These are phyloP conservation scores for Alcedo atthis DNA, from an alignment of 2,797 vertebrate genomes.

Conservation along the genomic window DNA sequence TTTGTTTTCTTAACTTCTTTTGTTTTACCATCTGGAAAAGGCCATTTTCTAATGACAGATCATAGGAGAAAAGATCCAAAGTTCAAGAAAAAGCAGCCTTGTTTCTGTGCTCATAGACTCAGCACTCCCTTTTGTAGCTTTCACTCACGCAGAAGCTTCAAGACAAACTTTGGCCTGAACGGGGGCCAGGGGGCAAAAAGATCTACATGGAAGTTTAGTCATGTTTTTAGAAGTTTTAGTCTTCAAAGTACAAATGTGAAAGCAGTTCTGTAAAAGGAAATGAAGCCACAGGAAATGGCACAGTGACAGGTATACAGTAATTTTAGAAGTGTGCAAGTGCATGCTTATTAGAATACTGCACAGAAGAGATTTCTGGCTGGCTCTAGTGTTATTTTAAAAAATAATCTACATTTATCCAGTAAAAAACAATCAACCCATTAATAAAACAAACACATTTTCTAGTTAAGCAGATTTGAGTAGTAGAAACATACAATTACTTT, in stretches of 20 bases:
- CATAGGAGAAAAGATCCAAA: conserved; percentile 21
- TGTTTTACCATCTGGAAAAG: conserved; percentile 58
- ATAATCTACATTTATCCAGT: not conserved
- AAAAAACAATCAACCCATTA: not conserved
- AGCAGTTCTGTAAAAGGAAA: not conserved
- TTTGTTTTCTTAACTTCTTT: conserved; percentile 62
- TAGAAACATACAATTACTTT: not conserved
- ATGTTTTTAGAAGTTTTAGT: not conserved
- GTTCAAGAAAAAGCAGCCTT: not conserved
- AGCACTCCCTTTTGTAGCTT: not conserved
- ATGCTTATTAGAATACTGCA: not conserved
- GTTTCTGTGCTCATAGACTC: not conserved
- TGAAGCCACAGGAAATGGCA: not conserved
- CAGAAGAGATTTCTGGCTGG: not conserved
- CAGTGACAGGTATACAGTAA: not conserved
- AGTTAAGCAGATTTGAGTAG: not conserved
- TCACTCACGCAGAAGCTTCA: not conserved
- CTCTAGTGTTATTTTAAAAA: not conserved
- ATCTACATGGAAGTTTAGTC: rapidly evolving
- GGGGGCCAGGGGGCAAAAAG: not conserved
- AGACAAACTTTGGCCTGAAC: not conserved
- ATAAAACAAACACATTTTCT: not conserved
- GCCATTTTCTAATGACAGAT: conserved; percentile 32
- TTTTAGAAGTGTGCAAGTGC: not conserved
- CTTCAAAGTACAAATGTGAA: not conserved